phyloP scores from a whole-genome alignment of 2,888 invertebrate genomes.

The Hydrotaea cyrtoneurina region DNA sequence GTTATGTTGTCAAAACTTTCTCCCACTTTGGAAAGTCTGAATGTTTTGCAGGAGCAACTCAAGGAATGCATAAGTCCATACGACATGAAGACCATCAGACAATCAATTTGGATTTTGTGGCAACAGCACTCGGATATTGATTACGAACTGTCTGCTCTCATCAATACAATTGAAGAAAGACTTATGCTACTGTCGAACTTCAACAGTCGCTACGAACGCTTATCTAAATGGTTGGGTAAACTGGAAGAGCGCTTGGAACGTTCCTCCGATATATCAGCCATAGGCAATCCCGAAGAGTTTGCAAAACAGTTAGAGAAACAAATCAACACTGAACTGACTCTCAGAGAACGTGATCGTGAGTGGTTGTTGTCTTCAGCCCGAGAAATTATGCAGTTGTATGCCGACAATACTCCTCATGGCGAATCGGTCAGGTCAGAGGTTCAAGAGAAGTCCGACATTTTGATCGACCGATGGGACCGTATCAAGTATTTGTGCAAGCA shows the following conservation, averaged over 20 bases:
- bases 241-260: slow-evolving; percentile 86
- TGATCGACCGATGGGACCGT: slow-evolving; percentile 87
- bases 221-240: slow-evolving; percentile 87
- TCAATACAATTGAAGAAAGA: slow-evolving; percentile 88
- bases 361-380: slow-evolving; percentile 88
- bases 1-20: slow-evolving; percentile 81
- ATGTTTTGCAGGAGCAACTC: slow-evolving; percentile 89
- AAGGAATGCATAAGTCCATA: slow-evolving; percentile 92
- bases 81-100: slow-evolving; percentile 90
- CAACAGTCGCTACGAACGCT: slow-evolving; percentile 84
- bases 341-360: slow-evolving; percentile 89
- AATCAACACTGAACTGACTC: slow-evolving; percentile 87
- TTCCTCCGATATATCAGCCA: slow-evolving; percentile 82
- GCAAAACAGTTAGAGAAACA: slow-evolving; percentile 88
- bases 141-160: slow-evolving; percentile 87
- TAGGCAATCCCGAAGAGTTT: slow-evolving; percentile 87
- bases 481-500: slow-evolving; percentile 85
- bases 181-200: slow-evolving; percentile 87
- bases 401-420: slow-evolving; percentile 85
- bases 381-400: slow-evolving; percentile 84
- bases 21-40: slow-evolving; percentile 86
- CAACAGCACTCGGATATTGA: slow-evolving; percentile 92
- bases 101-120: slow-evolving; percentile 88
- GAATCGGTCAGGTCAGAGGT: slow-evolving; percentile 83
- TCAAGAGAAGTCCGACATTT: slow-evolving; percentile 83